Evolutionary conservation across 2,888 invertebrate genomes (phyloP), one percentile per base, ranked within the genome.

Genomic region (Agriotes lineatus): DNA sequence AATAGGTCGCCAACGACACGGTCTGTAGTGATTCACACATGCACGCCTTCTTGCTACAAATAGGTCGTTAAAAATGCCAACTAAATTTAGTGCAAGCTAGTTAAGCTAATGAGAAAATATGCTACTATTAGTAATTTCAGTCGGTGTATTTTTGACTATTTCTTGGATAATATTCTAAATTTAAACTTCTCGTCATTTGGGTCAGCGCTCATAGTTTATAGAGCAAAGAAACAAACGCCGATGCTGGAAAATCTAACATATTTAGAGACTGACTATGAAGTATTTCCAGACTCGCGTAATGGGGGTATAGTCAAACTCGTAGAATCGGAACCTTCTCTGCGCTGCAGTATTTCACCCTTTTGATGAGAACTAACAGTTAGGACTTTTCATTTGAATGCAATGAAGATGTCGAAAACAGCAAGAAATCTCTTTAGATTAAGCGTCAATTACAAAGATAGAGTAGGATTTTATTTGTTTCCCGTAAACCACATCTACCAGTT

Each of bases 131-230:
- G 4, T 45, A 45, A 45, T 45, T 45, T 22, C 10, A 19, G 22
- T 20, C 14, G 1, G 6, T 20, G 18, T 45, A 10, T 61, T 50
- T 59, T 61, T 61, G 61, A 19, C 18, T 35, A 18, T 35, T 50
- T 45, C 45, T 33, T 52, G 37, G 30, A 61, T 61, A 57, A 45
- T 14, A 20, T 12, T 50, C 61, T 61, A 61, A 50, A 52, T 61
- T 50, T 61, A 61, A 50, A 50, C 10, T 37, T 61, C 30, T 37
- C 50, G 61, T 61, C 61, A 61, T 45, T 61, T 61, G 35, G 61
- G 61, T 61, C 61, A 61, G 35, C 61, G 37, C 20, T 52, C 39
- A 33, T 30, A 19, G n/a, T 45, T 45, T 45, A 20, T 10, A 45
- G 9, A 20, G 19, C n/a, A 45, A 45, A 20, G 19, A 45, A 45